Conservation (phyloP, 2,888 invertebrate genomes). For the Amiota minor region DNA sequence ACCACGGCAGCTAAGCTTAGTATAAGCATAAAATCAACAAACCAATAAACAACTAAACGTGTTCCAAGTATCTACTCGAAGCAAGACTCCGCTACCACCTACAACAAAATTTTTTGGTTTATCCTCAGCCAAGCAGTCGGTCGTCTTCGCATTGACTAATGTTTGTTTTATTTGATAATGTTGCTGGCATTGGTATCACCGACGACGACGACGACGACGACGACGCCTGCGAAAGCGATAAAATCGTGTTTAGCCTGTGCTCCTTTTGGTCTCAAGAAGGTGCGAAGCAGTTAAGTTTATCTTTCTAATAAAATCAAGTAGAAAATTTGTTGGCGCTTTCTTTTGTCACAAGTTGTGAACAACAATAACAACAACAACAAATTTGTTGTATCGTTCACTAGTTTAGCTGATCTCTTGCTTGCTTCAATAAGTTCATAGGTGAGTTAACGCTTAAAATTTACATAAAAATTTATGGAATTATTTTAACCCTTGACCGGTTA, state of each 20-base stretch:
- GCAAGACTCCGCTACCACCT: background rate
- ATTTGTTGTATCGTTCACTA: too few relatives aligned
- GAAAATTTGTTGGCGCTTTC: conserved; percentile 27
- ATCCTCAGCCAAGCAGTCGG: background rate
- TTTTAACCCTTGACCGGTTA: conserved; percentile 16
- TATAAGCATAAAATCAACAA: too few relatives aligned
- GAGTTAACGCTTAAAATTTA: background rate
- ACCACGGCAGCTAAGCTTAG: background rate
- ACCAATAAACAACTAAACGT: conserved; percentile 21
- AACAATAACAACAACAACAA: too few relatives aligned
- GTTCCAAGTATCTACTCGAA: background rate
- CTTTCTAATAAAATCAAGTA: conserved; percentile 21
- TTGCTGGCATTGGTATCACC: too few relatives aligned
- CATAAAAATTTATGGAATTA: conserved; percentile 13
- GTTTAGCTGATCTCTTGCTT: background rate
- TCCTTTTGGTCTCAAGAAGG: conserved; percentile 9
- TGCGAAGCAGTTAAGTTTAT: conserved; percentile 20
- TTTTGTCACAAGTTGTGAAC: background rate
- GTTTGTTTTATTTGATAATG: conserved; percentile 24
- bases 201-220: background rate
- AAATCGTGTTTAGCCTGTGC: conserved; percentile 12
- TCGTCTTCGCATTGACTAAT: conserved; percentile 28
- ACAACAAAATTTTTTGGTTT: conserved; percentile 1
- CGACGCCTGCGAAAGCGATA: conserved; percentile 4
- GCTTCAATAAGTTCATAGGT: conserved; percentile 11